A percentile compares a stretch with the other conserved stretches of the same genome.
Evolutionary conservation across 2,797 vertebrate genomes (phyloP).

Genomic region (Sebastes minor): DNA sequence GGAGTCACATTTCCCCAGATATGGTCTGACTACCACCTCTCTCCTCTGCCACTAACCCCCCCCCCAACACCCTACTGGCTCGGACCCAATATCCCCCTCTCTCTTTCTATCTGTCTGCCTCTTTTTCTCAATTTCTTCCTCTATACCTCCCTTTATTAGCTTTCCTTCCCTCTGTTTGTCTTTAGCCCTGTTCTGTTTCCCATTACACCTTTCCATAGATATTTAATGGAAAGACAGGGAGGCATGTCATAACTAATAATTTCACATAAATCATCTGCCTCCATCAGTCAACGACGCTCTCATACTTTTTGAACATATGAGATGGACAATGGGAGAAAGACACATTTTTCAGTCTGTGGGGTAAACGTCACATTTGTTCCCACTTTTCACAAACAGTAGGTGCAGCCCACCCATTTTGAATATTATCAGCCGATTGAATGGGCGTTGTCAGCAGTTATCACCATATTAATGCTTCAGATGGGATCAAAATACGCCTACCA

Average conservation of each 20-base stretch:
- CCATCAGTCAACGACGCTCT: not conserved
- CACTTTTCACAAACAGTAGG: not conserved
- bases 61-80: not conserved
- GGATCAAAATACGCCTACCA: not conserved
- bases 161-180: constrained; percentile 6
- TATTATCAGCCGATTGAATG: not conserved
- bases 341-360: not conserved
- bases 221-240: constrained; percentile 7
- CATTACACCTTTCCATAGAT: constrained; percentile 20
- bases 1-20: constrained; percentile 64
- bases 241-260: constrained; percentile 12
- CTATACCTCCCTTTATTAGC: constrained; percentile 9
- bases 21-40: constrained; percentile 41
- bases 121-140: constrained; percentile 44
- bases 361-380: not conserved
- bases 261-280: constrained; percentile 17
- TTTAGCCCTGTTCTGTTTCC: not conserved
- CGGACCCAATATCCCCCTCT: constrained; percentile 37
- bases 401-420: rapidly evolving
- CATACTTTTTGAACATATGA: not conserved
- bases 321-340: not conserved
- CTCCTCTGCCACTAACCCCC: constrained; percentile 1
- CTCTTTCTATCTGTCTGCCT: constrained; percentile 35
- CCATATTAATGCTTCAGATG: not conserved
- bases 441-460: no score